Conservation (phyloP, 53 echinoderm and acorn worm genomes). For the Pentamera pediparva region DNA sequence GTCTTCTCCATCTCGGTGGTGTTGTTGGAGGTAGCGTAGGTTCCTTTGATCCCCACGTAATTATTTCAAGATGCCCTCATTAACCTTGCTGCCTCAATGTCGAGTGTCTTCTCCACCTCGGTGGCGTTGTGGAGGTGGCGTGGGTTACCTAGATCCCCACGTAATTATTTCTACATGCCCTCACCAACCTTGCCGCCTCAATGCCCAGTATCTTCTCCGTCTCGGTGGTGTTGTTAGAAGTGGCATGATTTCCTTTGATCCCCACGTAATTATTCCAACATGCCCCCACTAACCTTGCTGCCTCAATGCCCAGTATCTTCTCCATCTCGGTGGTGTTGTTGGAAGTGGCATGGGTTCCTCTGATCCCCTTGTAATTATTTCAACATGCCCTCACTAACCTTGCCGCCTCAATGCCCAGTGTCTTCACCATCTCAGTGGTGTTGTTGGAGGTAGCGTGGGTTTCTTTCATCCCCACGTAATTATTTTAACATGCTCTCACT, state of each 20-base stretch:
- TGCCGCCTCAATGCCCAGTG: conserved; percentile 96
- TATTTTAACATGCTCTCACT: no score
- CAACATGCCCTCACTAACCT: conserved; percentile 60
- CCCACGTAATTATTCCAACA: no score
- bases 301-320: conserved; percentile 95
- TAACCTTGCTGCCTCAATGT: no score
- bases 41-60: conserved; percentile 93
- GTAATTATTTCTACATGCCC: no score
- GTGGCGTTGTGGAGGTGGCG: no score
- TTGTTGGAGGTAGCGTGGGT: conserved; percentile 88
- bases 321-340: conserved; percentile 95
- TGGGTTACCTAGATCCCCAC: no score
- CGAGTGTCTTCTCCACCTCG: no score
- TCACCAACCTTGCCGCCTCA: no score
- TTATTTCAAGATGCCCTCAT: no score
- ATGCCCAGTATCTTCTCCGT: no score
- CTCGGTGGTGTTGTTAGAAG: no score
- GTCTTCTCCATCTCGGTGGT: conserved; percentile 92
- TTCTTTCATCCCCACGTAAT: conserved; percentile 89
- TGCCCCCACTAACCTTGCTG: conserved; percentile 78
- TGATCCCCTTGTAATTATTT: conserved; percentile 83
- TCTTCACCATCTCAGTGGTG: conserved; percentile 88
- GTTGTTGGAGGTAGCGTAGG: conserved; percentile 84
- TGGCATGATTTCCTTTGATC: no score
- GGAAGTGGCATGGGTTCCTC: conserved; percentile 82